Evolutionary conservation across 2,113 vertebrate genomes (phyloP).

Genomic region (Pseudorhombus dupliciocellatus): DNA sequence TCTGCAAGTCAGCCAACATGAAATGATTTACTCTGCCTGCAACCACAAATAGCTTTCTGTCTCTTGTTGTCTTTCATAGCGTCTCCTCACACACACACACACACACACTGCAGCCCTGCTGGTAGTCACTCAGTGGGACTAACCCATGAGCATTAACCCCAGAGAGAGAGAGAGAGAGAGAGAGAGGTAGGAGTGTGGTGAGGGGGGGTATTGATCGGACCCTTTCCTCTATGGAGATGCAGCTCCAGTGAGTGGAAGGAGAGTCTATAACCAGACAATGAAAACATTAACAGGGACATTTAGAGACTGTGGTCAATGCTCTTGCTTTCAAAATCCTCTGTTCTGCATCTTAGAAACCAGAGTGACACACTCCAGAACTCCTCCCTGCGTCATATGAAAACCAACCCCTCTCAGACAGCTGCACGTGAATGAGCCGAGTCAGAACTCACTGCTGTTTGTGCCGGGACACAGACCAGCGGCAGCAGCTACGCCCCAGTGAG

Average conservation of each 20-base stretch:
- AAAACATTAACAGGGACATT: not conserved
- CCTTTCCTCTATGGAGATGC: constrained; percentile 22
- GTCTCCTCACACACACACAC: constrained; percentile 21
- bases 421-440: not conserved
- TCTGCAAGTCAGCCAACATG: not conserved
- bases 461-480: not conserved
- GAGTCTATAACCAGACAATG: not conserved
- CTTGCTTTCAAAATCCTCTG: too few species aligned
- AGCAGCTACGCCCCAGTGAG: not conserved
- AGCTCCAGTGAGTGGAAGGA: too few species aligned
- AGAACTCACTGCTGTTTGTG: not conserved
- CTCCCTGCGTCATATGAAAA: too few species aligned
- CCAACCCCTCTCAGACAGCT: not conserved
- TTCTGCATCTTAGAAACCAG: too few species aligned
- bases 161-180: not conserved
- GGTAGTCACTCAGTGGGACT: constrained; percentile 38
- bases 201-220: constrained; percentile 44
- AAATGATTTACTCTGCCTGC: constrained; percentile 30
- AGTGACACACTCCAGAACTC: not conserved
- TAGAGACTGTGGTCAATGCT: too few species aligned
- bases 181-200: not conserved
- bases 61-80: constrained; percentile 31
- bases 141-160: constrained; percentile 35
- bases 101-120: constrained; percentile 11
- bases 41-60: constrained; percentile 28